Percentiles rank a stretch among this genome's conserved stretches.
Conservation (phyloP, 2,888 invertebrate genomes). For the Horisme vitalbata region DNA sequence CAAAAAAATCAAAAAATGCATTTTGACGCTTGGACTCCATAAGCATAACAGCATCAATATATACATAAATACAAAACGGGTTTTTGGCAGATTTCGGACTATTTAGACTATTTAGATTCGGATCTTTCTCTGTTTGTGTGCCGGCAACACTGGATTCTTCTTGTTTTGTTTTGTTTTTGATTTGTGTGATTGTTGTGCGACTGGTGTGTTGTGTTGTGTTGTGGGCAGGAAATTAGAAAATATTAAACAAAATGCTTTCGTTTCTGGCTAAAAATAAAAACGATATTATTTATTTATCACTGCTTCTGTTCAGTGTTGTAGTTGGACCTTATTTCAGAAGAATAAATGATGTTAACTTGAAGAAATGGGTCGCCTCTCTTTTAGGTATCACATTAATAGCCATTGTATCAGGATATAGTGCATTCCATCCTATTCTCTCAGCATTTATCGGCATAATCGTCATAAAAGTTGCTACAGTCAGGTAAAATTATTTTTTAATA, state of each 20-base stretch:
- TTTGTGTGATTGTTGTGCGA: background rate
- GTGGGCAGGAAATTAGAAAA: background rate
- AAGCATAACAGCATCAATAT: no score
- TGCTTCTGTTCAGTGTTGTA: conserved; percentile 86
- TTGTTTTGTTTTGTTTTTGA: background rate
- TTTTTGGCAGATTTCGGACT: no score
- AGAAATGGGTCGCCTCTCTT: conserved; percentile 82
- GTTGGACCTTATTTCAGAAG: conserved; percentile 86
- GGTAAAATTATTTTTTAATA: conserved; percentile 42
- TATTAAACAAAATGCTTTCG: conserved; percentile 47
- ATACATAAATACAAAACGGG: no score
- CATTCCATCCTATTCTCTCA: conserved; percentile 68
- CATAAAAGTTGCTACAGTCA: conserved; percentile 64
- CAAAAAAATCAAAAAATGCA: no score
- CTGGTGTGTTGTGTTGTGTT: background rate
- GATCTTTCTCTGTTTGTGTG: no score
- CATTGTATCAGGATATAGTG: conserved; percentile 66
- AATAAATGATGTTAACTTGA: conserved; percentile 55
- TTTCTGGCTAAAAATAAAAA: conserved; percentile 85
- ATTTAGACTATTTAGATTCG: no score
- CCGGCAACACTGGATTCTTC: no score
- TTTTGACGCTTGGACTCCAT: no score
- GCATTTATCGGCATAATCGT: conserved; percentile 57
- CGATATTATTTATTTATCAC: conserved; percentile 88
- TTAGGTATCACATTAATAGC: conserved; percentile 63